A percentile compares a stretch with the other conserved stretches of the same genome.
phyloP scores from a whole-genome alignment of 1,140 invertebrate genomes.

The Panulirus ornatus region DNA sequence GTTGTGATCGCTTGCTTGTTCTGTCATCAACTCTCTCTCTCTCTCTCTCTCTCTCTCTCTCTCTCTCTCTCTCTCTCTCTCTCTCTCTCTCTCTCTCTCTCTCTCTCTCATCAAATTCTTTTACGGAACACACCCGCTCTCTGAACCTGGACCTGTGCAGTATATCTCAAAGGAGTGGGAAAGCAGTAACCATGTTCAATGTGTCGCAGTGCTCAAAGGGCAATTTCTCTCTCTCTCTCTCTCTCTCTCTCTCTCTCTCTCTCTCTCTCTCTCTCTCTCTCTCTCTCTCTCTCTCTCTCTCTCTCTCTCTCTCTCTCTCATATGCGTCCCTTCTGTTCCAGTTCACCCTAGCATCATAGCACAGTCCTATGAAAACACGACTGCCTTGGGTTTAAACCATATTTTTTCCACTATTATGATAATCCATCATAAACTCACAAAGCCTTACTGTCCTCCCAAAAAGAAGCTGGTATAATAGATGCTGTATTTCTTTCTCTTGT shows the following conservation, averaged over 20 bases:
- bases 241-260: conserved; percentile 17
- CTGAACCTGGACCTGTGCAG: not conserved
- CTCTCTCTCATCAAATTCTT: not conserved
- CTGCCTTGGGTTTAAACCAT: not conserved
- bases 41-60: conserved; percentile 7
- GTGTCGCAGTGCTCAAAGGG: not conserved
- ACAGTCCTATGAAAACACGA: not conserved
- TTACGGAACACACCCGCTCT: not conserved
- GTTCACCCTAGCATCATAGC: not conserved
- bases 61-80: conserved; percentile 7
- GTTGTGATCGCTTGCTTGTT: not conserved
- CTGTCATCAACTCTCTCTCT: not conserved
- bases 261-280: conserved; percentile 17
- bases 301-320: conserved; percentile 14
- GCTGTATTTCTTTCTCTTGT: not conserved
- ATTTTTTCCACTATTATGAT: no score
- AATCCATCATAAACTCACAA: no score
- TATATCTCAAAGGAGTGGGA: not conserved
- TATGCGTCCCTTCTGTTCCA: not conserved
- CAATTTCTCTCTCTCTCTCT: not conserved
- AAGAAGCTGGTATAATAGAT: no score
- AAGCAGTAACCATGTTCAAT: not conserved
- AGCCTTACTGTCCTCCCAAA: no score
- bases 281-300: conserved; percentile 17
- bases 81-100: conserved; percentile 7